Evolutionary conservation across 2,888 invertebrate genomes (phyloP), one percentile per base, ranked within the genome.

Genomic region (Conops quadrifasciatus): DNA sequence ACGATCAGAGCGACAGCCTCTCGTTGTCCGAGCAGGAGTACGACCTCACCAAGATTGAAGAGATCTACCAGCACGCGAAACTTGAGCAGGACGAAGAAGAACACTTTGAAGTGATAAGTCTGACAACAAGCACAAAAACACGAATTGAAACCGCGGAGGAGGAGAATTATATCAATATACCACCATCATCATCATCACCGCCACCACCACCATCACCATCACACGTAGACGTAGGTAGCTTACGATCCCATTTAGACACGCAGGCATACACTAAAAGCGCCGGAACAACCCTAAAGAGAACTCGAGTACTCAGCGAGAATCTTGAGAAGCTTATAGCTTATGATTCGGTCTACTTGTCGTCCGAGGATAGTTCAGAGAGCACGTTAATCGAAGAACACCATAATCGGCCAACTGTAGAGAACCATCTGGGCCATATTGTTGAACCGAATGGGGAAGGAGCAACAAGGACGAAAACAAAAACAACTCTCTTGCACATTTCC

Each of bases 321-420:
- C 69, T 82, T 64, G 81, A 83, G 11, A 82, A 82, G 56, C 78
- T 85, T 0, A 85, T 86, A 60, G 84, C 86, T 49, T 86, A 86
- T 74, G 86, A 86, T 76, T 85, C 86, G 45, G 85, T 86, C 3
- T 86, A 86, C 72, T 73, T 86, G 1, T 86, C 86, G 1, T 86
- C 86, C 0, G 86, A 86, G 69, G 85, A 85, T 11, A 83, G 86
- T 66, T 84, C 84, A 9, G 85, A 84, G 67, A 79, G 83, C 13
- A 86, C 84, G 0, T 53, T 85, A 3, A 80, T 81, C 2, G 83
- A 83, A 28, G 80, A 82, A 45, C 80, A 80, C 43, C 78, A n/a
- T n/a, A n/a, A n/a, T n/a, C 74, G 16, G 78, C 78, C 81, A 36
- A 78, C 78, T 30, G 80, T 78, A 2, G 80, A 80, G 51, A 72